Conservation (phyloP, 2,888 invertebrate species). For the Cartodere bifasciata region DNA sequence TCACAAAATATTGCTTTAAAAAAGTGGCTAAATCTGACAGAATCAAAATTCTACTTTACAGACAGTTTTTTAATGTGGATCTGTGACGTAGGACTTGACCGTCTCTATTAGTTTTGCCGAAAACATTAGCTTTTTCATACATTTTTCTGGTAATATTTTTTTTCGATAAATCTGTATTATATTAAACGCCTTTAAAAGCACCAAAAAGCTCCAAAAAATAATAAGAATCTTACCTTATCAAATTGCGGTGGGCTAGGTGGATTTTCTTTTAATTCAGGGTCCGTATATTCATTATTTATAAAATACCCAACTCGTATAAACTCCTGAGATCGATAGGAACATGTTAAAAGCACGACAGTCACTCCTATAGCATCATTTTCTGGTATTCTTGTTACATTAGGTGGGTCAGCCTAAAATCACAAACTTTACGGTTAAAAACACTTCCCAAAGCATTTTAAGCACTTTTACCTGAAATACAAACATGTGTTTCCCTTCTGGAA, state of each 20-base stretch:
- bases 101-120: too few relatives aligned
- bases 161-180: too few relatives aligned
- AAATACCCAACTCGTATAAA: slow-evolving; percentile 98
- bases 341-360: slow-evolving; percentile 90
- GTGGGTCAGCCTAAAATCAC: slow-evolving; percentile 70
- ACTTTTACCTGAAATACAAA: slow-evolving; percentile 75
- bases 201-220: slow-evolving; percentile 7
- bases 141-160: too few relatives aligned
- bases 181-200: neutral
- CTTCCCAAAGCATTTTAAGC: neutral
- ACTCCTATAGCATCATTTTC: slow-evolving; percentile 96
- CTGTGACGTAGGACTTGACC: too few relatives aligned
- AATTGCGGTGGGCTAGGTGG: slow-evolving; percentile 87
- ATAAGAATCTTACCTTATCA: slow-evolving; percentile 60
- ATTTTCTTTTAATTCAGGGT: slow-evolving; percentile 86
- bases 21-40: too few relatives aligned
- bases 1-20: too few relatives aligned
- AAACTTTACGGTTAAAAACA: neutral
- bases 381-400: slow-evolving; percentile 87
- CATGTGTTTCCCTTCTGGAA: slow-evolving; percentile 92
- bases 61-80: too few relatives aligned
- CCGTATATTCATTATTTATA: slow-evolving; percentile 93
- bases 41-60: too few relatives aligned
- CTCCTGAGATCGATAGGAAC: slow-evolving; percentile 81
- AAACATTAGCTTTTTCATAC: too few relatives aligned